Evolutionary conservation across 2,888 invertebrate genomes (phyloP).

Genomic region (Lithophane semibrunnea): DNA sequence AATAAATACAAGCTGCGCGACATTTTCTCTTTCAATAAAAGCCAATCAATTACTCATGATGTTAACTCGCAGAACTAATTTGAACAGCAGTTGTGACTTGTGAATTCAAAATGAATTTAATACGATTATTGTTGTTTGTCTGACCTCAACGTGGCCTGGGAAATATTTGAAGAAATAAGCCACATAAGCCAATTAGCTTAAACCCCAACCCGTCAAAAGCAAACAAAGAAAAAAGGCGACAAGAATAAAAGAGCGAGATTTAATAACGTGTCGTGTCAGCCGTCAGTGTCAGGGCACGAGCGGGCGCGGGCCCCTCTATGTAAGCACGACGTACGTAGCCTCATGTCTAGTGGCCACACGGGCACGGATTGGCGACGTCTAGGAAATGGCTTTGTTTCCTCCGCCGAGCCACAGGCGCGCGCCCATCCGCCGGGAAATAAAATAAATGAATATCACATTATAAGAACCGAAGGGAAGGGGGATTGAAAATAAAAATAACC

Average conservation of each 20-base stretch:
- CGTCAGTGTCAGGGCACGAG: conserved; percentile 51
- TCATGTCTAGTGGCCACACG: conserved; percentile 61
- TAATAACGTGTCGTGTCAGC: conserved; percentile 66
- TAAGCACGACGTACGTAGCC: conserved; percentile 39
- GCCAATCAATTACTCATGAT: conserved; percentile 35
- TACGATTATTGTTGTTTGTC: conserved; percentile 22
- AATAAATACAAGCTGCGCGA: conserved; percentile 32
- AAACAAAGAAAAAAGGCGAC: conserved; percentile 52
- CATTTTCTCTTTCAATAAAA: conserved; percentile 45
- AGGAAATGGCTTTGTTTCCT: conserved; percentile 89
- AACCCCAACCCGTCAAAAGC: conserved; percentile 35
- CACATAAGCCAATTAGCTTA: conserved; percentile 52
- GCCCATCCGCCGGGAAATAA: conserved; percentile 84
- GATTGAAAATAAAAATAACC: conserved; percentile 78
- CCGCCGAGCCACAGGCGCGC: conserved; percentile 75
- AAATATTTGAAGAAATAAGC: conserved; percentile 21
- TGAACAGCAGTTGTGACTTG: conserved; percentile 38
- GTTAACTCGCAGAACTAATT: conserved; percentile 33
- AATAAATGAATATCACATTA: conserved; percentile 86
- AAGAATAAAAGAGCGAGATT: conserved; percentile 60
- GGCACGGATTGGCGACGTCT: conserved; percentile 73
- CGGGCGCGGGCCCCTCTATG: conserved; percentile 24
- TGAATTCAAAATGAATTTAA: conserved; percentile 45
- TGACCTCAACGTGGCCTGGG: conserved; percentile 2
- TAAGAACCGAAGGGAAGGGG: conserved; percentile 64